Conservation (phyloP, 2,797 vertebrate genomes). For the Halcyon leucocephala region DNA sequence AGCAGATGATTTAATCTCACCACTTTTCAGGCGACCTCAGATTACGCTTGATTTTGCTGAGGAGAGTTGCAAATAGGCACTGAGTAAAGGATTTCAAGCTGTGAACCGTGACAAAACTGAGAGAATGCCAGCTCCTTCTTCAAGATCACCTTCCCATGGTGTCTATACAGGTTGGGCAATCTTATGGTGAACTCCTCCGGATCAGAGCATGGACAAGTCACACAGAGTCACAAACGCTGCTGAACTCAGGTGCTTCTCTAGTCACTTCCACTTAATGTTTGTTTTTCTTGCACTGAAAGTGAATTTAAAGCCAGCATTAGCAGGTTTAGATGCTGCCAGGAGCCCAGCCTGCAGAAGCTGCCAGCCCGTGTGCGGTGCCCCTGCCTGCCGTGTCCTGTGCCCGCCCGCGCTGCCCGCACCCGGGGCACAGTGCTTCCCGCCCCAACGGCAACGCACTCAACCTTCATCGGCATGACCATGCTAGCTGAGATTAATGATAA, state of each 20-base stretch:
- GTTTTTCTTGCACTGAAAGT: neutral
- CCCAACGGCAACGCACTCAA: accelerated
- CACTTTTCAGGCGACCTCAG: neutral
- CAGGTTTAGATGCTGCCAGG: accelerated
- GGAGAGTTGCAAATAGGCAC: neutral
- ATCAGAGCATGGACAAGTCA: accelerated
- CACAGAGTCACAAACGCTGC: neutral
- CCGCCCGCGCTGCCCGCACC: accelerated
- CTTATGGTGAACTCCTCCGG: accelerated
- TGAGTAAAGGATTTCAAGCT: neutral
- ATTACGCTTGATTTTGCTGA: neutral
- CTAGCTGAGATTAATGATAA: neutral
- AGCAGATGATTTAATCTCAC: neutral
- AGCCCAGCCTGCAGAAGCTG: neutral
- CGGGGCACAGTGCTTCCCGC: neutral
- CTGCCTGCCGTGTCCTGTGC: neutral
- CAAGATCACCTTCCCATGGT: neutral
- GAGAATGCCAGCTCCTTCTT: neutral
- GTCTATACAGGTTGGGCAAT: neutral
- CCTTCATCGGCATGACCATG: accelerated
- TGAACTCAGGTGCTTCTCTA: neutral
- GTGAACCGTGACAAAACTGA: neutral
- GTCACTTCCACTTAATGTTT: accelerated
- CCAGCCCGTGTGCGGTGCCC: accelerated
- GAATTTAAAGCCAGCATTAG: neutral